phyloP scores from a whole-genome alignment of 2,888 invertebrate genomes.

The Lomographa bimaculata region DNA sequence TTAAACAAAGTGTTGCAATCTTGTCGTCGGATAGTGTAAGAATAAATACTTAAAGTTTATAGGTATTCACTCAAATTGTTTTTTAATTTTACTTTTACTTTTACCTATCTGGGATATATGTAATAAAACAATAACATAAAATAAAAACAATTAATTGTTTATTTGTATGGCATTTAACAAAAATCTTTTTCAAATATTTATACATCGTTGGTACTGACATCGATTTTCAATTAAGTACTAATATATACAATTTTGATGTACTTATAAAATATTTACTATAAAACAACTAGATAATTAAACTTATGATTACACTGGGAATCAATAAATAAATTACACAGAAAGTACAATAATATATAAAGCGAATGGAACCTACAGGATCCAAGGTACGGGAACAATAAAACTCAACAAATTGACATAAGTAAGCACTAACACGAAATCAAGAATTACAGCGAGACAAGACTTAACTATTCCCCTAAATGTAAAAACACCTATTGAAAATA shows the following conservation, averaged over 20 bases:
- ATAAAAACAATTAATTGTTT: slow-evolving; percentile 80
- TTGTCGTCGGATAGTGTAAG: no score
- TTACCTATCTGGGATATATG: no score
- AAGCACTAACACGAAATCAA: slow-evolving; percentile 44
- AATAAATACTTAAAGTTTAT: no score
- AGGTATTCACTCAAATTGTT: no score
- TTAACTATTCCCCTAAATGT: slow-evolving; percentile 59
- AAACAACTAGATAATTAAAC: slow-evolving; percentile 62
- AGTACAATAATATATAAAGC: slow-evolving; percentile 45
- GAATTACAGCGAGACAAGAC: slow-evolving; percentile 37
- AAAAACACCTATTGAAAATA: slow-evolving; percentile 66
- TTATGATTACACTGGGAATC: slow-evolving; percentile 57
- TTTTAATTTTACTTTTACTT: no score
- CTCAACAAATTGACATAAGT: slow-evolving; percentile 59
- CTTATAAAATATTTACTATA: slow-evolving; percentile 62
- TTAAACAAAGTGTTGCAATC: no score
- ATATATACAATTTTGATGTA: slow-evolving; percentile 68
- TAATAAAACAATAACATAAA: no score
- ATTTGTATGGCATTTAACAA: slow-evolving; percentile 80
- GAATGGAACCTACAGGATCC: slow-evolving; percentile 38
- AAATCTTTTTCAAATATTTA: slow-evolving; percentile 61
- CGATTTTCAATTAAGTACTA: slow-evolving; percentile 67
- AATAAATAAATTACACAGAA: slow-evolving; percentile 76
- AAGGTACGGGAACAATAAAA: slow-evolving; percentile 55
- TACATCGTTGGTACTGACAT: slow-evolving; percentile 81